These are phyloP conservation scores for Automeris io DNA, from an alignment of 2,888 invertebrate species.

Conservation along the genomic window DNA sequence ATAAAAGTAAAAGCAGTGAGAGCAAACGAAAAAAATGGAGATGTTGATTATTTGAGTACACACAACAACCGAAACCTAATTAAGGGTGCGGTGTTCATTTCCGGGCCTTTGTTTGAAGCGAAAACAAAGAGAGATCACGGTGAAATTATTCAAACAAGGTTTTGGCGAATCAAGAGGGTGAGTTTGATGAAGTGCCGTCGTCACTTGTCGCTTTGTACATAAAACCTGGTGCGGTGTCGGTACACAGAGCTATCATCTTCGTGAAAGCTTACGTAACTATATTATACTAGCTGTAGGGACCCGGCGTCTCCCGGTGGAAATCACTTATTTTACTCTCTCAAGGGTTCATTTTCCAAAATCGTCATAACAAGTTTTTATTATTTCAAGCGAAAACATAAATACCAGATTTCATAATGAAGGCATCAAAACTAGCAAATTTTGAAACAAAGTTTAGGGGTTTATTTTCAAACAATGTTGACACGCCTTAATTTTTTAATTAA, in stretches of 20 bases:
- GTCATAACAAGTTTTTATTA: no score
- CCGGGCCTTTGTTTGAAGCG: constrained; percentile 26
- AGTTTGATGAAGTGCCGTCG: constrained; percentile 2
- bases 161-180: not conserved
- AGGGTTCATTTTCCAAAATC: no score
- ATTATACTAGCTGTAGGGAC: no score
- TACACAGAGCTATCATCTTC: not conserved
- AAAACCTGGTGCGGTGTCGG: not conserved
- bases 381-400: no score
- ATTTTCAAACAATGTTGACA: no score
- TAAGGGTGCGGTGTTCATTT: constrained; percentile 25
- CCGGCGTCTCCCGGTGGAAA: no score
- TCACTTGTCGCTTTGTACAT: not conserved
- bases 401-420: no score
- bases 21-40: constrained; percentile 6
- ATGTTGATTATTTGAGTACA: constrained; percentile 12
- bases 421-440: no score
- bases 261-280: not conserved
- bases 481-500: no score
- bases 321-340: no score
- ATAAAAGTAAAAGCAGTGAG: not conserved
- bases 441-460: no score
- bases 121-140: constrained; percentile 19
- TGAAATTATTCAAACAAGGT: constrained; percentile 18
- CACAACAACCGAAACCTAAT: constrained; percentile 18